Base-by-base conservation (phyloP, 2,888 invertebrate genomes). In the Chymomyza procnemis region DNA sequence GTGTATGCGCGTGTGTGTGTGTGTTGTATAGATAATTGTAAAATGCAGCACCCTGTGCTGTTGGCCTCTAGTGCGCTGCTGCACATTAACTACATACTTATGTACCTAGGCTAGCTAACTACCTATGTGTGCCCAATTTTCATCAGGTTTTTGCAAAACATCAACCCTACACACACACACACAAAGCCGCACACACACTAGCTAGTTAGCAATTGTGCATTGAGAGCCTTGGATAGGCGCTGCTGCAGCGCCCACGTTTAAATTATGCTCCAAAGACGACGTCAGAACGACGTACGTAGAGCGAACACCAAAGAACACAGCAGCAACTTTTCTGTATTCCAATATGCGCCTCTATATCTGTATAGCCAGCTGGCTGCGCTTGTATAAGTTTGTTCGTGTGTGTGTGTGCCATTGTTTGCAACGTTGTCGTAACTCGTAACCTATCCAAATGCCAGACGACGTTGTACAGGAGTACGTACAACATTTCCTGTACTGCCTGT, bases 171-270 rank as follows among this genome's bases (percentile, higher is more conserved):
- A n/a, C n/a, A n/a, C n/a, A n/a, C n/a, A n/a, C n/a, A n/a, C n/a
- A n/a, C n/a, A n/a, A n/a, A n/a, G n/a, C n/a, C n/a, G n/a, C n/a
- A n/a, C n/a, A n/a, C n/a, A n/a, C n/a, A n/a, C n/a, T n/a, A n/a
- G n/a, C n/a, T n/a, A n/a, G n/a, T n/a, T n/a, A n/a, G n/a, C n/a
- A n/a, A 16, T 48, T 50, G 34, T 12, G 34, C 9, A 41, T 41
- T 41, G 3, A 41, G 34, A n/a, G n/a, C n/a, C 34, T 12, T 41
- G 9, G 34, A 2, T 41, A 12, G 3, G 34, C 12, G 16, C 50
- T 50, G 9, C 19, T 18, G 50, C 71, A 74, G 65, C 57, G 61
- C 73, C 68, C 56, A 80, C 71, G 66, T 82, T 69, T 18, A 69
- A 69, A 74, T 67, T 55, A 76, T 79, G 69, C 62, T 61, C 56